These are phyloP conservation scores for Sebastes baramenuke DNA, from an alignment of 2,797 vertebrate genomes.

Conservation along the genomic window DNA sequence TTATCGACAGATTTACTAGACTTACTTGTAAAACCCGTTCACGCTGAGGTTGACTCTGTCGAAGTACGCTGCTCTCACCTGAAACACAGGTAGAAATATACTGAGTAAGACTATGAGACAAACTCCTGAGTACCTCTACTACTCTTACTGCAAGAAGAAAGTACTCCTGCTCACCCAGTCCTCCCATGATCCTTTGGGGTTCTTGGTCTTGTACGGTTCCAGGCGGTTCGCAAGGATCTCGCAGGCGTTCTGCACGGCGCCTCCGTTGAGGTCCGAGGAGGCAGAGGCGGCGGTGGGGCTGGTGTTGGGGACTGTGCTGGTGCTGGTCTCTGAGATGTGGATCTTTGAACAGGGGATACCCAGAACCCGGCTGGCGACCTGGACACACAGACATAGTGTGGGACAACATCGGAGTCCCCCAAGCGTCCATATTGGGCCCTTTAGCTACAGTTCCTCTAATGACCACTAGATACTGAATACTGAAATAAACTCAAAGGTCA, in stretches of 20 bases:
- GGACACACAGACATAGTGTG: not conserved
- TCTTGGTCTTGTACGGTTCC: conserved; percentile 85
- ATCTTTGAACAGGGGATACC: conserved; percentile 88
- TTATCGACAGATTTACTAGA: not conserved
- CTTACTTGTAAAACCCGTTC: conserved; percentile 94
- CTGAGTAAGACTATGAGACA: not conserved
- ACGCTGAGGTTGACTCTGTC: conserved; percentile 89
- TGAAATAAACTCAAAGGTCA: too few species aligned
- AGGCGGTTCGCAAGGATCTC: conserved; percentile 87
- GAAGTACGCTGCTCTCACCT: conserved; percentile 91
- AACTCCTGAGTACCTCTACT: not conserved
- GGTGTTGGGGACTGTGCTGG: conserved; percentile 92
- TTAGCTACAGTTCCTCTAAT: not conserved
- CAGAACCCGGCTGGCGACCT: conserved; percentile 92
- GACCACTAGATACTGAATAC: not conserved
- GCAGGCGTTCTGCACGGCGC: conserved; percentile 90
- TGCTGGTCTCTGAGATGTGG: conserved; percentile 94
- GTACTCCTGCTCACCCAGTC: conserved; percentile 86
- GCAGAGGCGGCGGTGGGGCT: conserved; percentile 93
- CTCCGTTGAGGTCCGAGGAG: conserved; percentile 93
- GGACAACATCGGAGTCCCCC: not conserved
- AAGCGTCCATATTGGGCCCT: not conserved
- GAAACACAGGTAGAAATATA: conserved; percentile 6
- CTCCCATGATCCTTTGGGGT: conserved; percentile 90
- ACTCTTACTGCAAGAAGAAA: not conserved